Base-by-base conservation (phyloP, 2,797 vertebrate genomes). In the Craterocephalus amniculus region DNA sequence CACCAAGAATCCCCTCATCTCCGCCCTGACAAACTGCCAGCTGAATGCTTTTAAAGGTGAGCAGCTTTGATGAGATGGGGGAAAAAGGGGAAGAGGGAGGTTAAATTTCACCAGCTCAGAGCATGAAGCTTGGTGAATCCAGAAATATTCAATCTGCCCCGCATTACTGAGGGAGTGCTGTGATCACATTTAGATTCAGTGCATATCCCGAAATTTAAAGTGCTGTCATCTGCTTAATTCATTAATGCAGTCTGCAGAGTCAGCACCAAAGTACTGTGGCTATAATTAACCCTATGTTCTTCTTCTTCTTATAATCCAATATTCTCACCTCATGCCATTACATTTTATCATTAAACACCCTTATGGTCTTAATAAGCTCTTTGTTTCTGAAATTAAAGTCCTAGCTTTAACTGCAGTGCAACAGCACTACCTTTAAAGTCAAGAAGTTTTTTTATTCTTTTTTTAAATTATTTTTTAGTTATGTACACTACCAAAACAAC, bases 401-500 rank as follows among this genome's bases (percentile, higher is more conserved):
- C 78, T 74, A 79, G 81, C 67, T 79, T 86, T 85, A 12, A 68
- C 54, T 69, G 83, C 48, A 77, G 79, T 84, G 83, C 76, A 74
- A 76, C 49, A 49, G 82, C 83, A 31, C 87, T 80, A 78, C 70
- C 63, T 81, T 58, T 63, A 83, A 91, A 85, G 81, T 92, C 74
- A 83, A 82, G 62, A 85, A 87, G 81, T 43, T 31, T 31, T 83
- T 76, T 67, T 81, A 34, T 72, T 40, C 20, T 76, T 75, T 32
- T 16, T 60, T 68, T n/a, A n/a, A n/a, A n/a, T 61, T 63, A 72
- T 64, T 48, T 26, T 67, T 58, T 13, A 82, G 58, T 72, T 73
- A 75, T 85, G 60, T 83, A 91, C 79, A 89, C 72, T 70, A 89
- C 83, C 71, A 87, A 86, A 88, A 92, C 76, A 80, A 90, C 74